Percentiles rank a stretch among this genome's conserved stretches.
These are phyloP conservation scores for Percopsis transmontana DNA, from an alignment of 2,113 vertebrate genomes.

Conservation along the genomic window DNA sequence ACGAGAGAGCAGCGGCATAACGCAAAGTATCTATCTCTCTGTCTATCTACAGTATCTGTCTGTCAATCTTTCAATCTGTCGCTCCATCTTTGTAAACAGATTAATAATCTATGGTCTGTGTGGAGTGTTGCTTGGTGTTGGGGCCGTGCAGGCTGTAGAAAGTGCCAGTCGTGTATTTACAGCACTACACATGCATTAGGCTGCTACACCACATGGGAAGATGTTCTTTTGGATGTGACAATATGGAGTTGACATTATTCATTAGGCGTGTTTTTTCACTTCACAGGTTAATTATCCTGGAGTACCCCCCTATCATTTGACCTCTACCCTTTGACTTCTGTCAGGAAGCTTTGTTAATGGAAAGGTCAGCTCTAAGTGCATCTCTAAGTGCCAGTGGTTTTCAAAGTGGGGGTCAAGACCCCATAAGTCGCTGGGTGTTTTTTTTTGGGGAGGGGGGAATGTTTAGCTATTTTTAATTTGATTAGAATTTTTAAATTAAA, in stretches of 20 bases:
- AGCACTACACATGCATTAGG: conserved; percentile 24
- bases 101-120: too few species aligned
- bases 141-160: conserved; percentile 37
- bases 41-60: neutral
- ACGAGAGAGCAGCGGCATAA: neutral
- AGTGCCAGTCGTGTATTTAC: conserved; percentile 28
- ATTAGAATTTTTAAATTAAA: too few species aligned
- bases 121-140: conserved; percentile 34
- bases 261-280: conserved; percentile 38
- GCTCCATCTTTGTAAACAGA: conserved; percentile 47
- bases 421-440: neutral
- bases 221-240: neutral
- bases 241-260: conserved; percentile 26
- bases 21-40: neutral
- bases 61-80: conserved; percentile 23
- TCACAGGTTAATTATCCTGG: conserved; percentile 48
- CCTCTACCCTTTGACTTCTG: conserved; percentile 55
- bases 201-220: conserved; percentile 17
- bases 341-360: conserved; percentile 56
- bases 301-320: conserved; percentile 40
- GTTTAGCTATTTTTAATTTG: neutral
- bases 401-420: neutral
- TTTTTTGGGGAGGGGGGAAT: too few species aligned
- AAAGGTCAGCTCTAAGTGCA: conserved; percentile 36
- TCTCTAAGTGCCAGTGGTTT: conserved; percentile 16